These are phyloP conservation scores for Lepidostoma basale DNA, from an alignment of 1,140 invertebrate genomes.

Conservation along the genomic window DNA sequence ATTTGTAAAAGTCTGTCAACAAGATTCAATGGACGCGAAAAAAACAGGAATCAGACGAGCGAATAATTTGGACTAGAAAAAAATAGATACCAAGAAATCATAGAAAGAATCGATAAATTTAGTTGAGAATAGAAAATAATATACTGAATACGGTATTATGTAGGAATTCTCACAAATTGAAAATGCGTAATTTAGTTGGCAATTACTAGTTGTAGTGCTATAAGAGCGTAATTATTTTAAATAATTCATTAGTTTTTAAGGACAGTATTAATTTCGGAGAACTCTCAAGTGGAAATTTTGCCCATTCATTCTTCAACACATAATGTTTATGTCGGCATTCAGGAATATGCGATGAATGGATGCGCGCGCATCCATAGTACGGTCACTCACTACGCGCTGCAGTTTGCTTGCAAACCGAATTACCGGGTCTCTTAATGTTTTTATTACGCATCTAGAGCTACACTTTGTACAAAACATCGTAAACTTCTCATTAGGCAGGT, in stretches of 20 bases:
- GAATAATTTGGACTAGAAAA: neutral
- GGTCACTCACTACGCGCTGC: neutral
- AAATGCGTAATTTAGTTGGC: too few relatives aligned
- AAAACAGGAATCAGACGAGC: neutral
- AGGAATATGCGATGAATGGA: slow-evolving; percentile 5
- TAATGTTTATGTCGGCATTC: slow-evolving; percentile 16
- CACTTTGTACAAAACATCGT: too few relatives aligned
- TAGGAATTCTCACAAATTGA: too few relatives aligned
- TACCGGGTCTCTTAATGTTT: too few relatives aligned
- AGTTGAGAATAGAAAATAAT: too few relatives aligned
- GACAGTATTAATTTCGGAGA: neutral
- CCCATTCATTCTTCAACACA: slow-evolving; percentile 24
- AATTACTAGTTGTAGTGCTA: too few relatives aligned
- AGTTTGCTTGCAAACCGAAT: neutral
- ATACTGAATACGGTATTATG: too few relatives aligned
- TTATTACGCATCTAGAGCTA: too few relatives aligned
- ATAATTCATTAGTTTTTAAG: too few relatives aligned
- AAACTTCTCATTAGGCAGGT: too few relatives aligned
- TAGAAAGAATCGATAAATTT: too few relatives aligned
- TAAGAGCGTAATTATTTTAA: too few relatives aligned
- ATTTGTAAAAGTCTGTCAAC: slow-evolving; percentile 4
- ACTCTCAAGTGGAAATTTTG: neutral
- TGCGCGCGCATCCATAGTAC: slow-evolving; percentile 19
- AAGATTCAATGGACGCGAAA: neutral
- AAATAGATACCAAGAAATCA: neutral